phyloP scores from a whole-genome alignment of 2,113 vertebrate species.

The Noctilio leporinus region DNA sequence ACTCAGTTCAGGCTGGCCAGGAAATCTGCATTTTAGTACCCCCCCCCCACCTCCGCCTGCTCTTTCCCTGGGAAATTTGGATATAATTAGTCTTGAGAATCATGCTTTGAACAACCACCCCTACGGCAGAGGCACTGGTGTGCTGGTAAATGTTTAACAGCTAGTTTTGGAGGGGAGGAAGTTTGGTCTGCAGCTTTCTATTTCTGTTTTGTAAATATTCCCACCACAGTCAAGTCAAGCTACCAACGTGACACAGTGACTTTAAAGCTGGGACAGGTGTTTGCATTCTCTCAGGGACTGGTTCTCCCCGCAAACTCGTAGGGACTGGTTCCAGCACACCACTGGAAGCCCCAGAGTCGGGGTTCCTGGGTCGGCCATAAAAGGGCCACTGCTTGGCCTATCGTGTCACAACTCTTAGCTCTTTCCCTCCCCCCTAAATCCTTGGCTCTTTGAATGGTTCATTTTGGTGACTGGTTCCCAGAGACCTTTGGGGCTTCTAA shows the following conservation, averaged over 20 bases:
- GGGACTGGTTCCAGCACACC: not conserved
- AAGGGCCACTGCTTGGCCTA: conserved; percentile 52
- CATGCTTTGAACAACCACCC: not conserved
- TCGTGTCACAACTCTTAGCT: not conserved
- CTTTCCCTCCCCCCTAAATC: conserved; percentile 42
- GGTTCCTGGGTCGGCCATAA: conserved; percentile 52
- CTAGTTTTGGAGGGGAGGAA: not conserved
- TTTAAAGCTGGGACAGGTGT: not conserved
- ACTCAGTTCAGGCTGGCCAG: not conserved
- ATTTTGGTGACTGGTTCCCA: conserved; percentile 76
- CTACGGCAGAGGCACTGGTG: not conserved
- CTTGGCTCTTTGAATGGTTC: conserved; percentile 72
- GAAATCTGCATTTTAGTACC: not conserved
- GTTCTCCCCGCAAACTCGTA: not conserved
- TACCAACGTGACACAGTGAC: not conserved
- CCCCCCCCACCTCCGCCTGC: not conserved
- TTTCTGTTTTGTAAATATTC: not conserved
- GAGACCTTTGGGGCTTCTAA: conserved; percentile 73
- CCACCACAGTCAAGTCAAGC: not conserved
- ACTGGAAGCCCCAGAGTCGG: conserved; percentile 38
- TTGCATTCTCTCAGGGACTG: no score
- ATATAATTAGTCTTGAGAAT: not conserved
- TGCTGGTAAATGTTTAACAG: not conserved
- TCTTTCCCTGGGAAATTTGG: not conserved
- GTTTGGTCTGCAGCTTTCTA: not conserved